Conservation (phyloP, 2,888 invertebrate genomes). For the Fragum whitleyi region DNA sequence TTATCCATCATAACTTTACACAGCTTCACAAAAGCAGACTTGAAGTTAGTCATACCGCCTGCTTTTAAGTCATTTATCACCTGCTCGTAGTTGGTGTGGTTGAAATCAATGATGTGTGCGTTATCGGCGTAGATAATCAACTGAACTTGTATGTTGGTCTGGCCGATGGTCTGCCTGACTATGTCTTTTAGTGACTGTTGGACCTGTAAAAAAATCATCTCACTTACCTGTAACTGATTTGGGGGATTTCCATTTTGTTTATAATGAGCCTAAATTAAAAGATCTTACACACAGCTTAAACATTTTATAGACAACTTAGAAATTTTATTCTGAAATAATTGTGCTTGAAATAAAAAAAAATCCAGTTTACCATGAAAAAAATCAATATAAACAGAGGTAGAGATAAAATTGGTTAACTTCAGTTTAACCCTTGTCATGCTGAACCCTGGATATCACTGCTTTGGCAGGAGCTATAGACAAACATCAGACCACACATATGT, state of each 20-base stretch:
- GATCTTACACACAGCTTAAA: background rate
- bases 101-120: conserved; percentile 50
- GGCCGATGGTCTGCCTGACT: conserved; percentile 46
- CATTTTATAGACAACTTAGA: too few species aligned
- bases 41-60: conserved; percentile 61
- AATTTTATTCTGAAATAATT: too few species aligned
- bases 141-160: conserved; percentile 48
- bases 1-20: conserved; percentile 5
- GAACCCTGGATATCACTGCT: too few species aligned
- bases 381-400: too few species aligned
- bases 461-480: too few species aligned
- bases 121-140: conserved; percentile 57
- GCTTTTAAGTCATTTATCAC: conserved; percentile 45
- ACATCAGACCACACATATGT: too few species aligned
- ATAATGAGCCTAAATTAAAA: background rate
- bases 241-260: background rate
- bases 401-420: too few species aligned
- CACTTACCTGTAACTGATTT: background rate
- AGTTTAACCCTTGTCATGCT: too few species aligned
- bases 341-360: too few species aligned
- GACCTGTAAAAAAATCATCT: conserved; percentile 52
- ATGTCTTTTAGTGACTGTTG: conserved; percentile 63
- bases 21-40: conserved; percentile 58
- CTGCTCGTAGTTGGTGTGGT: conserved; percentile 44
- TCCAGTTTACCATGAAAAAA: too few species aligned